Percentiles rank a stretch among this genome's conserved stretches.
Evolutionary conservation across 2,888 invertebrate genomes (phyloP).

Genomic region (Disparrhopalites patrizii): DNA sequence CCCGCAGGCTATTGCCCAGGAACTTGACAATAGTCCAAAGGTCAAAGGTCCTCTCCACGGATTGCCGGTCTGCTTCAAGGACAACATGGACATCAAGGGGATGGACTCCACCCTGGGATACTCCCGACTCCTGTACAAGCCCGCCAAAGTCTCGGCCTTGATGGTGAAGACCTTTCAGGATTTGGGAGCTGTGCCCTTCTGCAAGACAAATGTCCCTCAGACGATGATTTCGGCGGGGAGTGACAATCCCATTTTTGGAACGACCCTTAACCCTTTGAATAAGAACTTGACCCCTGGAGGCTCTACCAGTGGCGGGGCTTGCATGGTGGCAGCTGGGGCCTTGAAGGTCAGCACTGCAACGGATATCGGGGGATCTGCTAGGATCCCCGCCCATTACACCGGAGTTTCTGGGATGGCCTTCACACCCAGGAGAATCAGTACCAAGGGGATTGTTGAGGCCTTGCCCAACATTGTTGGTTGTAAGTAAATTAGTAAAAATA

Average conservation of each 20-base stretch:
- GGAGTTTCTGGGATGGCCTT: constrained; percentile 53
- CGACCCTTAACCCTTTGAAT: constrained; percentile 53
- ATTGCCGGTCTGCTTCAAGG: constrained; percentile 51
- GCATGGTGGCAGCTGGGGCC: constrained; percentile 52
- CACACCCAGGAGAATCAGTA: constrained; percentile 50
- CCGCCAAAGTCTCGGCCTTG: constrained; percentile 43
- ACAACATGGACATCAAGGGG: constrained; percentile 50
- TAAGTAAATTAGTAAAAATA: not conserved
- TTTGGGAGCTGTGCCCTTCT: constrained; percentile 42
- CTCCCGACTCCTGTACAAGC: constrained; percentile 49
- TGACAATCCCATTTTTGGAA: constrained; percentile 53
- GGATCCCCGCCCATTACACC: constrained; percentile 54
- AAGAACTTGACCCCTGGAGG: constrained; percentile 53
- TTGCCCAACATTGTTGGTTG: not conserved
- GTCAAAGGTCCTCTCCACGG: constrained; percentile 49
- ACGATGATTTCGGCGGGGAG: constrained; percentile 41
- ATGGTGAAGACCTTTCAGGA: constrained; percentile 35
- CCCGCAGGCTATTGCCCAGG: constrained; percentile 32
- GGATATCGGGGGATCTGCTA: constrained; percentile 55
- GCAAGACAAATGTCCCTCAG: constrained; percentile 52
- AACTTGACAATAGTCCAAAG: constrained; percentile 31
- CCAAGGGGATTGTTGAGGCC: not conserved
- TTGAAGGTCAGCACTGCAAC: constrained; percentile 53
- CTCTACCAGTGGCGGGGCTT: constrained; percentile 53
- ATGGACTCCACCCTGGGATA: constrained; percentile 51